phyloP scores from a whole-genome alignment of 1,140 invertebrate genomes.

The Drosophila ogumai region DNA sequence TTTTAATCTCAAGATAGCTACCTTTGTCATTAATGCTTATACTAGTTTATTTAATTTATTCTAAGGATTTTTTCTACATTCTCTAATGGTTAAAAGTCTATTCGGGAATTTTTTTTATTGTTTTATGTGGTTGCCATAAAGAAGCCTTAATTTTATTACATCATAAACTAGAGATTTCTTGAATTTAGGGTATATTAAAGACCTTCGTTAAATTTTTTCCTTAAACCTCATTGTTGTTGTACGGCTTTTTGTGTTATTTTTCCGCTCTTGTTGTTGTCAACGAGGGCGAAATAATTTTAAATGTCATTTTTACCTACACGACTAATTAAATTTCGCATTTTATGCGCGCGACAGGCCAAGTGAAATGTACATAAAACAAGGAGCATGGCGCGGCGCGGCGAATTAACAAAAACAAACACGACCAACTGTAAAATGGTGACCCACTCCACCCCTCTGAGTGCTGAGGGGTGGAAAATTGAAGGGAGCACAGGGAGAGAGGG shows the following conservation, averaged over 20 bases:
- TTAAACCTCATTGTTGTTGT: not conserved
- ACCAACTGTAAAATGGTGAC: conserved; percentile 65
- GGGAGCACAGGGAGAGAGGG: not conserved
- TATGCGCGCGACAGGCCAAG: conserved; percentile 63
- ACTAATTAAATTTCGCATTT: conserved; percentile 81
- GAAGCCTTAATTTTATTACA: not conserved
- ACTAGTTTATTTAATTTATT: too few species aligned
- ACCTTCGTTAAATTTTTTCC: not conserved
- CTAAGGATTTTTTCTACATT: not conserved
- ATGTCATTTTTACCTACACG: conserved; percentile 78
- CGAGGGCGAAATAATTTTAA: conserved; percentile 62
- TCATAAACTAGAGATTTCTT: not conserved
- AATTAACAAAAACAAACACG: conserved; percentile 81
- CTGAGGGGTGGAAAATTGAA: conserved; percentile 3
- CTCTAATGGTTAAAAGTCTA: not conserved
- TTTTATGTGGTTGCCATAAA: not conserved
- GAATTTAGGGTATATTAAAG: not conserved
- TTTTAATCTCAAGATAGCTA: not conserved
- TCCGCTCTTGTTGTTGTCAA: conserved; percentile 19
- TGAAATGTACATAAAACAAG: conserved; percentile 75
- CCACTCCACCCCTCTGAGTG: not conserved
- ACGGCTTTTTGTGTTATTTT: not conserved
- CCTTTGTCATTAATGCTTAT: too few species aligned
- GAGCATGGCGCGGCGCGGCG: conserved; percentile 24
- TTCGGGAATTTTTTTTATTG: too few species aligned